Evolutionary conservation across 2,113 vertebrate species (phyloP), one percentile per base, ranked within the genome.

Genomic region (Dipodomys spectabilis): DNA sequence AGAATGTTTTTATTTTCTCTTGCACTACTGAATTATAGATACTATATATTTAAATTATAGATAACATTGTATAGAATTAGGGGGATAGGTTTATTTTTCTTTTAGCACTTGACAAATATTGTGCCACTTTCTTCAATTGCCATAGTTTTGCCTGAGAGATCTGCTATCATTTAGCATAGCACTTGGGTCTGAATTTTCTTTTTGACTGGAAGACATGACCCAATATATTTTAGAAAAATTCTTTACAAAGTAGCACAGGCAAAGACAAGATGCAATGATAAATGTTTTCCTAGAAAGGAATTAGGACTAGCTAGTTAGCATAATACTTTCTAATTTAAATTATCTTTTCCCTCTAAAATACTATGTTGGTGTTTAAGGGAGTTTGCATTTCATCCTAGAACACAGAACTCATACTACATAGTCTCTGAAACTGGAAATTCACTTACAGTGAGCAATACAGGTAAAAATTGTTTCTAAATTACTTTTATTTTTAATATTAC

Each of bases 161-260:
- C 20, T 39, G 18, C 9, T 53, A 5, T 35, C n/a, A 57, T 62
- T 53, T 82, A 35, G n/a, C 32, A 49, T 49, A 49, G 8, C 49
- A 8, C 49, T 11, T 28, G 10, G 19, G 5, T 39, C 49, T 67
- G 57, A 30, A 64, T 3, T 44, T 69, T 82, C 30, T 77, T 68
- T 3, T 60, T 82, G 19, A 64, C 23, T 62, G 1, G 6, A 91
- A 90, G 44, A 27, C 32, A 87, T 23, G 28, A 79, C 9, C 15
- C 8, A 53, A 32, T 84, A 20, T 82, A 82, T 78, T 87, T 64
- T 39, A 69, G 60, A 81, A 75, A 39, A 64, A 72, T 20, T 62
- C 49, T 77, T 93, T 95, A 94, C 53, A 95, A 92, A 95, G 87
- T 90, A 91, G 95, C 95, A 93, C 75, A 20, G 81, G 28, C 18